phyloP scores from a whole-genome alignment of 2,113 vertebrate species.

The Ammospiza nelsoni region DNA sequence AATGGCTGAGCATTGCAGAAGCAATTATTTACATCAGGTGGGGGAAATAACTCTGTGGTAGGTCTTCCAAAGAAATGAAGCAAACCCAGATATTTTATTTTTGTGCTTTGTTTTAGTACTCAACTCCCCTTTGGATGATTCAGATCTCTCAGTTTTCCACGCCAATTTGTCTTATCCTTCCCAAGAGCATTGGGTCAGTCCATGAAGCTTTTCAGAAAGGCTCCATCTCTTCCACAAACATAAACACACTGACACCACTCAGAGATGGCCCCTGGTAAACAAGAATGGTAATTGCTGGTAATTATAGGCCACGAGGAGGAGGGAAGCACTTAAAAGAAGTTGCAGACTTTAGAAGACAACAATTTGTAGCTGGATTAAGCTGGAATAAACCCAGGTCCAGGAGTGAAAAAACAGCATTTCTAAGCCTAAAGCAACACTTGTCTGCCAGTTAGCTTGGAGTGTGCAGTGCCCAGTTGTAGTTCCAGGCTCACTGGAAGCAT shows the following conservation, averaged over 20 bases:
- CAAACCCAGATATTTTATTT: neutral
- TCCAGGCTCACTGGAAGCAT: constrained; percentile 49
- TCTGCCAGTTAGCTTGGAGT: constrained; percentile 43
- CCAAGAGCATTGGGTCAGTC: constrained; percentile 26
- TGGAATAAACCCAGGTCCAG: constrained; percentile 51
- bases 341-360: constrained; percentile 41
- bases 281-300: constrained; percentile 30
- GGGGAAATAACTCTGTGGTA: constrained; percentile 4
- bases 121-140: neutral
- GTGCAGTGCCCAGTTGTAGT: constrained; percentile 27
- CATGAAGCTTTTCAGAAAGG: neutral
- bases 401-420: constrained; percentile 16
- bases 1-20: neutral
- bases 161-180: constrained; percentile 39
- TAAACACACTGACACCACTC: neutral
- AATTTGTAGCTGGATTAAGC: constrained; percentile 68
- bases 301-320: neutral
- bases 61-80: constrained; percentile 16
- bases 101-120: constrained; percentile 11
- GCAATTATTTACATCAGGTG: constrained; percentile 31
- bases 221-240: constrained; percentile 26
- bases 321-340: constrained; percentile 1
- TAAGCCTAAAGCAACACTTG: constrained; percentile 65
- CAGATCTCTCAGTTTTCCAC: constrained; percentile 32
- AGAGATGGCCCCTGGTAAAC: constrained; percentile 12